Evolutionary conservation across 92 coral and sea anemone species (phyloP).

Genomic region (Zoanthus sociatus): DNA sequence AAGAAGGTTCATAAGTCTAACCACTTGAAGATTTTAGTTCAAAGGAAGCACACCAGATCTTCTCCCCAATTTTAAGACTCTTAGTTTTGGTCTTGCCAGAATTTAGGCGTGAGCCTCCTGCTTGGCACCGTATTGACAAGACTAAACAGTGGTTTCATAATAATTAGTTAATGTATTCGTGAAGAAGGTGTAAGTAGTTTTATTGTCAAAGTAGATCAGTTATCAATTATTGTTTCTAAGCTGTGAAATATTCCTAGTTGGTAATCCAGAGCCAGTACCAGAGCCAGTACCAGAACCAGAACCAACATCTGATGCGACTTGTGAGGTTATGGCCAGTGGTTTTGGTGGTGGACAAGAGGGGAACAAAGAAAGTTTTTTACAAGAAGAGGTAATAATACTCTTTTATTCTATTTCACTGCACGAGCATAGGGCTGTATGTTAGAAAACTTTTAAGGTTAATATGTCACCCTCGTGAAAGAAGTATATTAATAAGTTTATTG

Average conservation of each 20-base stretch:
- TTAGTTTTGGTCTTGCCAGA: too few relatives aligned
- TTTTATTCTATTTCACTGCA: too few relatives aligned
- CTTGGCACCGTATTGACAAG: too few relatives aligned
- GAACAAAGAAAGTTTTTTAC: not conserved
- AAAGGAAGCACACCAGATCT: too few relatives aligned
- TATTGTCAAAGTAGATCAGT: not conserved
- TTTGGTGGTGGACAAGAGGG: slow-evolving; percentile 20
- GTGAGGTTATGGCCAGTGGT: slow-evolving; percentile 44
- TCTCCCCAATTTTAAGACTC: not conserved
- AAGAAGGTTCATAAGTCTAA: not conserved
- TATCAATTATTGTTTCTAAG: not conserved
- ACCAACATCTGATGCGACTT: slow-evolving; percentile 40
- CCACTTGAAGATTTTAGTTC: too few relatives aligned
- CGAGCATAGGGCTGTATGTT: too few relatives aligned
- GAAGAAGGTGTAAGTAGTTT: not conserved
- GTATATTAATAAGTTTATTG: too few relatives aligned
- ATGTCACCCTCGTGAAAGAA: too few relatives aligned
- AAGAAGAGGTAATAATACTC: slow-evolving; percentile 20
- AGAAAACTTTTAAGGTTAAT: too few relatives aligned
- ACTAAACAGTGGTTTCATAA: too few relatives aligned
- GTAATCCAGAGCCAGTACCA: slow-evolving; percentile 5
- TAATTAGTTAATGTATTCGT: not conserved
- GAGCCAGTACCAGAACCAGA: not conserved
- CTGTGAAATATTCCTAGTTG: not conserved
- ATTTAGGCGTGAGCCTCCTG: too few relatives aligned